These are phyloP conservation scores for Phasia obesa DNA, from an alignment of 2,888 invertebrate genomes.

Conservation along the genomic window DNA sequence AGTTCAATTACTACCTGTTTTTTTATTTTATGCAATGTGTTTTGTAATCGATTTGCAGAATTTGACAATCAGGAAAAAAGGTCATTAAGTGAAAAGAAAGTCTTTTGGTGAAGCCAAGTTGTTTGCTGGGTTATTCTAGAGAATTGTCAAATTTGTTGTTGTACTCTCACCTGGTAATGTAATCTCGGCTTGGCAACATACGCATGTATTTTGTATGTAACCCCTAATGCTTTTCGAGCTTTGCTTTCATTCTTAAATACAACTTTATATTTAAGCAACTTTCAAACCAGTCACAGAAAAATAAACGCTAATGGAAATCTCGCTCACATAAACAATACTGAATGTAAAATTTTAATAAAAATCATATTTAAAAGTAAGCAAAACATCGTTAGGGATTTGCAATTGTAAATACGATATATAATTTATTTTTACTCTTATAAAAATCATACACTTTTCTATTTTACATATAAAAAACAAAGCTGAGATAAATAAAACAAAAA, in stretches of 20 bases:
- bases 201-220: background rate
- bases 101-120: no score
- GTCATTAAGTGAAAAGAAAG: no score
- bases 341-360: slow-evolving; percentile 25
- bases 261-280: slow-evolving; percentile 23
- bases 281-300: background rate
- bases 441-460: slow-evolving; percentile 36
- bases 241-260: background rate
- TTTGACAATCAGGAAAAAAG: no score
- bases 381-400: slow-evolving; percentile 66
- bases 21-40: no score
- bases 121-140: no score
- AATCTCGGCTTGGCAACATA: no score
- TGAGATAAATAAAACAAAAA: background rate
- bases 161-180: no score
- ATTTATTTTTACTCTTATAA: slow-evolving; percentile 10
- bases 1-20: no score
- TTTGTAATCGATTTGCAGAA: no score
- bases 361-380: slow-evolving; percentile 43
- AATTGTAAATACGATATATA: slow-evolving; percentile 59
- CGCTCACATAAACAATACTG: slow-evolving; percentile 7
- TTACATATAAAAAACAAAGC: slow-evolving; percentile 17
- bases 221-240: background rate
- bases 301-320: background rate
- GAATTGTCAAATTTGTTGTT: no score